Conservation (phyloP, 2,888 invertebrate species). For the Poecilus cupreus region DNA sequence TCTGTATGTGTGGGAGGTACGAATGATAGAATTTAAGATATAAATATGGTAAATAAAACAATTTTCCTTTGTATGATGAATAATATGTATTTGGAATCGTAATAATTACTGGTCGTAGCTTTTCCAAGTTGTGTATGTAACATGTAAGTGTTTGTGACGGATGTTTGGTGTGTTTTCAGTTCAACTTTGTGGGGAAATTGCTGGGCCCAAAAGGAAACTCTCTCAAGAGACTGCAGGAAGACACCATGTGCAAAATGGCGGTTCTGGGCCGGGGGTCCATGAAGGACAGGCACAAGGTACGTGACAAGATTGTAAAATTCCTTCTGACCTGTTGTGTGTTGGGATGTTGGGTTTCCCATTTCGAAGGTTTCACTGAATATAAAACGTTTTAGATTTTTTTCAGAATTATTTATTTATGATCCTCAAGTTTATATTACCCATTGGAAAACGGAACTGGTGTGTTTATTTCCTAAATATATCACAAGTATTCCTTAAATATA, state of each 20-base stretch:
- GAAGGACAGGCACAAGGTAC: slow-evolving; percentile 92
- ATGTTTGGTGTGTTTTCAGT: slow-evolving; percentile 77
- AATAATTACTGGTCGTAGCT: too few species aligned
- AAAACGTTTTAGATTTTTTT: slow-evolving; percentile 45
- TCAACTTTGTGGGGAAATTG: slow-evolving; percentile 96
- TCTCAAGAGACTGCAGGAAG: slow-evolving; percentile 92
- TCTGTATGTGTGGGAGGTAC: too few species aligned
- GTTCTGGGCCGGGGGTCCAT: slow-evolving; percentile 94
- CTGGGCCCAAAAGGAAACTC: slow-evolving; percentile 96
- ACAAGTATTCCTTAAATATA: background rate
- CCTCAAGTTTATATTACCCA: background rate
- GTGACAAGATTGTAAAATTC: slow-evolving; percentile 57
- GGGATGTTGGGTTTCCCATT: background rate
- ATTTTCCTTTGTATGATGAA: too few species aligned
- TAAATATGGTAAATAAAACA: too few species aligned
- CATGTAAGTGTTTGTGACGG: slow-evolving; percentile 9
- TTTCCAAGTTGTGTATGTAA: too few species aligned
- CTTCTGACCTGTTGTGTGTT: background rate
- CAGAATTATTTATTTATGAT: slow-evolving; percentile 25
- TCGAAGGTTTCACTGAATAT: slow-evolving; percentile 4
- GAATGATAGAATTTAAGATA: too few species aligned
- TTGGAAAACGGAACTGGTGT: background rate
- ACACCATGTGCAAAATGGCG: slow-evolving; percentile 97
- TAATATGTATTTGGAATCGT: too few species aligned
- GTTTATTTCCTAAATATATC: background rate